Evolutionary conservation across 2,113 vertebrate species (phyloP).

Genomic region (Desmodus rotundus): DNA sequence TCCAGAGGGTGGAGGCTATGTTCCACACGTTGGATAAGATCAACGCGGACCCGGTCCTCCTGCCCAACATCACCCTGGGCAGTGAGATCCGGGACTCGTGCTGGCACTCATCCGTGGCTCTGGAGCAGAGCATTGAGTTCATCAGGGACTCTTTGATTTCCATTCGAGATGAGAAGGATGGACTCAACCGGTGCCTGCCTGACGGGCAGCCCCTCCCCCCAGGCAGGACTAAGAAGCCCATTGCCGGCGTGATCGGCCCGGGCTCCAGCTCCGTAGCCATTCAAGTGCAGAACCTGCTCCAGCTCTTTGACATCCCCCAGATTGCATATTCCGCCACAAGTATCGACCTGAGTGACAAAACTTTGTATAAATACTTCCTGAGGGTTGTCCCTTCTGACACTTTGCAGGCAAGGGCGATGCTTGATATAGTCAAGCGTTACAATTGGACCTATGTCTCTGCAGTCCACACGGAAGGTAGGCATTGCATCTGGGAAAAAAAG

Average conservation of each 20-base stretch:
- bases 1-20: conserved; percentile 98
- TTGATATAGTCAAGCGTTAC: conserved; percentile 97
- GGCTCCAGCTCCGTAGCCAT: conserved; percentile 99
- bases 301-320: conserved; percentile 99
- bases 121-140: conserved; percentile 99
- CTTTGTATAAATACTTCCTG: conserved; percentile 97
- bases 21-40: conserved; percentile 98
- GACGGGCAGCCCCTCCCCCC: conserved; percentile 87
- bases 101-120: conserved; percentile 97
- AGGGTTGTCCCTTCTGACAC: conserved; percentile 97
- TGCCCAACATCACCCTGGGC: conserved; percentile 97
- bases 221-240: conserved; percentile 91
- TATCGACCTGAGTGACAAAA: conserved; percentile 98
- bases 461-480: conserved; percentile 98
- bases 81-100: conserved; percentile 99
- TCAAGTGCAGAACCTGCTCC: conserved; percentile 97
- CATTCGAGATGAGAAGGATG: conserved; percentile 94
- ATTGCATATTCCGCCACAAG: conserved; percentile 98
- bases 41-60: conserved; percentile 90
- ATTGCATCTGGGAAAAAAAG: conserved; percentile 30
- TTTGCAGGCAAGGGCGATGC: conserved; percentile 95
- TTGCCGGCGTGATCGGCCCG: conserved; percentile 96
- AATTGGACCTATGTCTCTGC: conserved; percentile 99
- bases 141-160: conserved; percentile 98
- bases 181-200: conserved; percentile 91